phyloP scores from a whole-genome alignment of 2,888 invertebrate species.

The Polydrusus pterygomalis region DNA sequence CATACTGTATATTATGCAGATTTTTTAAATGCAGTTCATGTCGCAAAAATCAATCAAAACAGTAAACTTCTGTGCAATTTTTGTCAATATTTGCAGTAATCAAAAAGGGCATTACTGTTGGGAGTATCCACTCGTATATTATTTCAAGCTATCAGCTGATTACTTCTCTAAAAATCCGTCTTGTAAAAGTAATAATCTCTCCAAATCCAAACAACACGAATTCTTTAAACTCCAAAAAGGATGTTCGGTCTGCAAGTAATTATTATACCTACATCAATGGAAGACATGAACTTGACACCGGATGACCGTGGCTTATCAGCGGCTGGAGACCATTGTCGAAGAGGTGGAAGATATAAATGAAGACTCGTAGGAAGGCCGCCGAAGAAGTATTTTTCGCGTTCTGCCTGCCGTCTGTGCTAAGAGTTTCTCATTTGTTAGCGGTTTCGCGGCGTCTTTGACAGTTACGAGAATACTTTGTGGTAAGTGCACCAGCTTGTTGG shows the following conservation, averaged over 20 bases:
- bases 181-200: too few relatives aligned
- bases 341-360: constrained; percentile 50
- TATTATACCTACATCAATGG: constrained; percentile 3
- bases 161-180: too few relatives aligned
- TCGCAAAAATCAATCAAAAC: too few relatives aligned
- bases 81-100: too few relatives aligned
- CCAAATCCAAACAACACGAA: neutral
- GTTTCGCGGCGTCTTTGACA: constrained; percentile 31
- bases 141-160: too few relatives aligned
- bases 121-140: too few relatives aligned
- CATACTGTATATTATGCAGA: too few relatives aligned
- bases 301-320: constrained; percentile 39
- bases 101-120: too few relatives aligned
- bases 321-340: constrained; percentile 20
- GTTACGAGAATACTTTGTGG: constrained; percentile 30
- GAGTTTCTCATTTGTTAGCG: constrained; percentile 33
- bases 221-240: neutral
- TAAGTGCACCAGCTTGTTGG: constrained; percentile 29
- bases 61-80: too few relatives aligned
- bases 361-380: constrained; percentile 47
- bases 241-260: neutral
- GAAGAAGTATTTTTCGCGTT: constrained; percentile 51
- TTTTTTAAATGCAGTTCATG: too few relatives aligned
- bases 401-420: constrained; percentile 32
- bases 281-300: constrained; percentile 47